Base-by-base conservation (phyloP, 2,113 vertebrate species). In the Pterocles gutturalis region DNA sequence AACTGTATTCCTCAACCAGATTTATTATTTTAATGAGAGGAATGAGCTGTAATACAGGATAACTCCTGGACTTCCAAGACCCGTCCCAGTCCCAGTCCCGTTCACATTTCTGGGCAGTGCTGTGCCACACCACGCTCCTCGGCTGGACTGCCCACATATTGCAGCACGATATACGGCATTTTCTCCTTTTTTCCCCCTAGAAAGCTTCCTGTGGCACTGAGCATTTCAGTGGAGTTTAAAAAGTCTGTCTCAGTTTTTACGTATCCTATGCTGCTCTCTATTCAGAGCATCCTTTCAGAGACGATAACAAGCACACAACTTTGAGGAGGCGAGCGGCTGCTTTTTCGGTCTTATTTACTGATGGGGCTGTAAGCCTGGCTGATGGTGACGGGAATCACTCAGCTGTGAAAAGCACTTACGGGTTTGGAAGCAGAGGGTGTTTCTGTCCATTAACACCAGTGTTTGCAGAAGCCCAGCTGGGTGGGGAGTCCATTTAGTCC, bases 71-170 rank as follows among this genome's bases (percentile, higher is more conserved):
- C 19, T 83, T 41, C 16, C 15, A 31, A 6, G 53, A 60, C 31
- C 72, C 13, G 3, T 38, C 94, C 72, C 25, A 4, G 46, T 2
- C 1, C 19, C 3, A 4, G 46, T 3, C 1, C 19, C 3, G 1
- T 10, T 22, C 13, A 1, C 17, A 0, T 31, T 46, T 29, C 48
- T 25, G 43, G 90, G 62, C 72, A 34, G 26, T 6, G 57, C 53
- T 19, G 0, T 0, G 4, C 45, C 5, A 1, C 31, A 61, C 1
- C 13, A 4, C 1, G 5, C 48, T 77, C 54, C 77, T 48, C 19
- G 0, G 43, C 81, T 22, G 38, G 13, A 24, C 58, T 13, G 7
- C 1, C 53, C 38, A 0, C 2, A 0, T 5, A 6, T 54, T 57
- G 67, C 11, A 49, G 38, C 48, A 24, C 65, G 55, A 82, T 7